Evolutionary conservation across 1,140 invertebrate genomes (phyloP), one percentile per base, ranked within the genome.

Genomic region (Lutraria rhynchaena): DNA sequence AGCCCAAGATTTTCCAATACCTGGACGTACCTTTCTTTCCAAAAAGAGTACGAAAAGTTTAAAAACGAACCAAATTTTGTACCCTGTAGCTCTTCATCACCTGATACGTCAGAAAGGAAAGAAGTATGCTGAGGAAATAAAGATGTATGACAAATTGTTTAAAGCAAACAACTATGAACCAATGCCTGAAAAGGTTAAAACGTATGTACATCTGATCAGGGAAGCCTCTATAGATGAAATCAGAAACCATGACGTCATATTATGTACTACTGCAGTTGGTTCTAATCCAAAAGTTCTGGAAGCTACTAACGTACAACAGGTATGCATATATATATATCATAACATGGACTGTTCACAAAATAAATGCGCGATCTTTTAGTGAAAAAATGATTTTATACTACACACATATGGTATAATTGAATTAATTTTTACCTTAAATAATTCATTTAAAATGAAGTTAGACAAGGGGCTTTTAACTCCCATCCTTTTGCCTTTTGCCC

Each of bases 21-120:
- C 88, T 19, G 75, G 84, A 15, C 67, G 78, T 61, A 55, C 67
- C 19, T 69, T 69, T 24, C 51, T 41, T 15, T 49, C 51, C 41
- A 74, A 44, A 49, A 31, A n/a, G 0, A 65, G 61, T 13, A 76
- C 77, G 33, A 58, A 73, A 13, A 76, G 83, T 22, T 60, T 49
- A 13, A 67, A 37, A 19, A 58, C 81, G 27, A 71, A 77, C 37
- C 19, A 67, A 13, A 81, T 65, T 22, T 46, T 89, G 15, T 24
- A 70, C 27, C 33, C 76, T 19, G 63, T 88, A n/a, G 58, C 87
- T 1, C 80, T 88, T 33, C 88, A 89, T 71, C 83, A 85, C 53
- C 41, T 87, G 0, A 87, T 89, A 17, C 41, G 88, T 22, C 24
- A 83, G 27, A 53, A 73, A 46, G 86, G 83, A 5, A 88, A 87